Conservation (phyloP, 2,797 vertebrate species). For the Semotilus atromaculatus region DNA sequence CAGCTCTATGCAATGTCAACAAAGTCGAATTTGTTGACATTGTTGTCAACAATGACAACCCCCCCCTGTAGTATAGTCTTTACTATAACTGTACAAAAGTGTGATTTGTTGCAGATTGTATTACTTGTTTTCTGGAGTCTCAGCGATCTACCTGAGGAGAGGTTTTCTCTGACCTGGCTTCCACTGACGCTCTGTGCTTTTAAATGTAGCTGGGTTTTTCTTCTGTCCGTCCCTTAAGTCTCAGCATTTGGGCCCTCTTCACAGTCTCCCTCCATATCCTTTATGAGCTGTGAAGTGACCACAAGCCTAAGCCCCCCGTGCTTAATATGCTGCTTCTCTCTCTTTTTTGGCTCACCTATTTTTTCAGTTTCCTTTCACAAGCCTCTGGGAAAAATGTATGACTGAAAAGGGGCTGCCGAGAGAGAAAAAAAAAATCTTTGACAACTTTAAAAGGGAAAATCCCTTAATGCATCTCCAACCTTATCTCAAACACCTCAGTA, state of each 20-base stretch:
- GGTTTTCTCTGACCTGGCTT: constrained; percentile 9
- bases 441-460: constrained; percentile 83
- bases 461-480: constrained; percentile 86
- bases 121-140: constrained; percentile 53
- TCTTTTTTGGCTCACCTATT: constrained; percentile 52
- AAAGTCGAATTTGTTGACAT: background rate
- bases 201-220: constrained; percentile 34
- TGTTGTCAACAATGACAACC: too few relatives aligned
- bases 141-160: constrained; percentile 34
- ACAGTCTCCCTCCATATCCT: constrained; percentile 63
- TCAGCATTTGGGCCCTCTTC: constrained; percentile 68
- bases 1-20: background rate
- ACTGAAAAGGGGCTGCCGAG: constrained; percentile 64
- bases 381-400: constrained; percentile 75
- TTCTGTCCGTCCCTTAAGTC: constrained; percentile 71
- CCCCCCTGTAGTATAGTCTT: too few relatives aligned
- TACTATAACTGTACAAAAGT: constrained; percentile 57
- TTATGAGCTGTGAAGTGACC: constrained; percentile 84
- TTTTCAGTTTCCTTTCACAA: constrained; percentile 71
- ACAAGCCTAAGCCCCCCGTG: constrained; percentile 75
- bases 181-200: background rate
- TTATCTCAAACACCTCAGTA: constrained; percentile 88
- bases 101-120: constrained; percentile 66
- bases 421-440: constrained; percentile 69
- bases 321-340: constrained; percentile 72